These are phyloP conservation scores for Heliconius ismenius DNA, from an alignment of 2,888 invertebrate species.

Conservation along the genomic window DNA sequence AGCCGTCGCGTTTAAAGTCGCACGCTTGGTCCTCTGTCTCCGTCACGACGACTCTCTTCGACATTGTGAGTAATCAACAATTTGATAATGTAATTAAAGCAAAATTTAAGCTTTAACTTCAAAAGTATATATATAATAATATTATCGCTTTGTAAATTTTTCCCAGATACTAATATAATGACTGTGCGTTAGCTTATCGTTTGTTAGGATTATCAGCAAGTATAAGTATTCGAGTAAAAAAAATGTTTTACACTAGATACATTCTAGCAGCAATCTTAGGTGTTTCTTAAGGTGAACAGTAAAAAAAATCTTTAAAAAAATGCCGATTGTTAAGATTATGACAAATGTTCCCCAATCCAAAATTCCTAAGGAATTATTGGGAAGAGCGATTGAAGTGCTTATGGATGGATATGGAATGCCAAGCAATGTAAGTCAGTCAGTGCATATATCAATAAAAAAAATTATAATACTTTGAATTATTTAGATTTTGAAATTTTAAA, in stretches of 20 bases:
- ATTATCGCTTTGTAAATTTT: not conserved
- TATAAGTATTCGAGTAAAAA: conserved; percentile 7
- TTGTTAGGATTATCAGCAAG: not conserved
- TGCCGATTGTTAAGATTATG: conserved; percentile 11
- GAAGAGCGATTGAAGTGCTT: conserved; percentile 4
- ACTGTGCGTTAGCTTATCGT: conserved; percentile 8
- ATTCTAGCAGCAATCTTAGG: not conserved
- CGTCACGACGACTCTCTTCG: no score
- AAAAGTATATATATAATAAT: not conserved
- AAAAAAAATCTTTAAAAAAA: not conserved
- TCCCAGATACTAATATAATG: not conserved
- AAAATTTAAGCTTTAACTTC: not conserved
- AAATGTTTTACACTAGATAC: not conserved
- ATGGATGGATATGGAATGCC: conserved; percentile 8
- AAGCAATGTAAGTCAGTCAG: conserved; percentile 2
- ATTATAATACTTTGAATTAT: not conserved
- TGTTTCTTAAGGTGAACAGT: not conserved
- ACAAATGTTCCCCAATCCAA: conserved; percentile 2
- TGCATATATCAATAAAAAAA: not conserved
- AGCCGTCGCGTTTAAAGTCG: no score
- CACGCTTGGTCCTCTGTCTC: no score
- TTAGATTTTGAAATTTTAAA: not conserved
- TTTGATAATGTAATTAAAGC: not conserved
- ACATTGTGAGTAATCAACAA: no score
- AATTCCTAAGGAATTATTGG: conserved; percentile 8